These are phyloP conservation scores for Schlechtendalia chinensis DNA, from an alignment of 1,140 invertebrate genomes.

Conservation along the genomic window DNA sequence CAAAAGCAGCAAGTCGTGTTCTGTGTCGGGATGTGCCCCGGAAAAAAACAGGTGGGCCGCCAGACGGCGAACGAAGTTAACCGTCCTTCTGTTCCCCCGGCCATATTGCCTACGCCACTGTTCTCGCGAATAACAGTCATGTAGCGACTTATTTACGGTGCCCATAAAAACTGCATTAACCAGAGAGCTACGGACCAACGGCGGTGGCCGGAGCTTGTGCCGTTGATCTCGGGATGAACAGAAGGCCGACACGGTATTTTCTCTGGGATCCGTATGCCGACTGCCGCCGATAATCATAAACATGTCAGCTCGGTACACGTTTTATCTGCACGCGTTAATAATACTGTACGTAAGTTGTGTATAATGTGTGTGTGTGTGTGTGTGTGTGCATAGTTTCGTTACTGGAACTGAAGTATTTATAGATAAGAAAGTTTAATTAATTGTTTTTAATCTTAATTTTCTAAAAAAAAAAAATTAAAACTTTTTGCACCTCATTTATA, in stretches of 20 bases:
- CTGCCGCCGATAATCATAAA: not conserved
- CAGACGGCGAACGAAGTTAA: too few relatives aligned
- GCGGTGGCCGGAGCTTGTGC: not conserved
- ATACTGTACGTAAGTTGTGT: not conserved
- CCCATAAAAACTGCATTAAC: slow-evolving; percentile 44
- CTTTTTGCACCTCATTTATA: too few relatives aligned
- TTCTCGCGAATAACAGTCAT: not conserved
- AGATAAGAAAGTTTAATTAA: too few relatives aligned
- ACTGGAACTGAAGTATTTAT: not conserved
- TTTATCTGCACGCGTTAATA: not conserved
- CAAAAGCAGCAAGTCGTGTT: not conserved
- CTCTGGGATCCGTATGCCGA: not conserved
- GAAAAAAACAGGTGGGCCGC: slow-evolving; percentile 3
- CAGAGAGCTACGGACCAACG: not conserved
- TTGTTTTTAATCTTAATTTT: too few relatives aligned
- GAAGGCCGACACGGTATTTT: not conserved
- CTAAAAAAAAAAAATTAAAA: too few relatives aligned
- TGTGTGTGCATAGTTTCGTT: too few relatives aligned
- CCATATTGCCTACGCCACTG: too few relatives aligned
- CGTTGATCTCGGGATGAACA: not conserved
- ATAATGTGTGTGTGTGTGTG: not conserved
- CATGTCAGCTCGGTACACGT: not conserved
- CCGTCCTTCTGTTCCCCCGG: too few relatives aligned
- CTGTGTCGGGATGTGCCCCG: not conserved
- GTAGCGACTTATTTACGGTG: slow-evolving; percentile 26